Conservation (phyloP, 2,113 vertebrate species). For the Thunnus maccoyii region DNA sequence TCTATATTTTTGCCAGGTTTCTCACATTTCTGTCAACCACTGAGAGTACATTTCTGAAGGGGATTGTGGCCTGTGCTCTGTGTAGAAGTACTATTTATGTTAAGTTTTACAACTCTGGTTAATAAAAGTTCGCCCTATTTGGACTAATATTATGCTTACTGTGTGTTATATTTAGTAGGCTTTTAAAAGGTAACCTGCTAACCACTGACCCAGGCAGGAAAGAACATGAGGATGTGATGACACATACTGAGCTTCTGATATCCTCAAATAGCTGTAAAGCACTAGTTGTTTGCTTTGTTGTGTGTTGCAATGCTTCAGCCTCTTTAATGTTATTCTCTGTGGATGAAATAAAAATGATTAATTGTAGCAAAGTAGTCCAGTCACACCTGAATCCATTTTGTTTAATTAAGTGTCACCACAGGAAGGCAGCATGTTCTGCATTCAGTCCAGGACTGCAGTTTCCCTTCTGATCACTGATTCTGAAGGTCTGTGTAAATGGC, state of each 20-base stretch:
- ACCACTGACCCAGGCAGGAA: constrained; percentile 18
- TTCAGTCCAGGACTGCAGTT: constrained; percentile 22
- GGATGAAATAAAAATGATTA: neutral
- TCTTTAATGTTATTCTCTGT: neutral
- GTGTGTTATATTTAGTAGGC: constrained; percentile 10
- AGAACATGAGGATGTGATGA: constrained; percentile 68
- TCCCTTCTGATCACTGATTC: constrained; percentile 12
- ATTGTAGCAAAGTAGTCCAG: neutral
- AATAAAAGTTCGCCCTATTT: constrained; percentile 1
- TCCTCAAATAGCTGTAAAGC: neutral
- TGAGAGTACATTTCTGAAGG: neutral
- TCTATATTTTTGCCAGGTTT: constrained; percentile 13
- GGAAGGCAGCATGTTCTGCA: constrained; percentile 27
- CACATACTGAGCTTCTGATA: constrained; percentile 10
- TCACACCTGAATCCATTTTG: constrained; percentile 13
- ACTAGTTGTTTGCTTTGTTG: neutral
- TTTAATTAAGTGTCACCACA: constrained; percentile 8
- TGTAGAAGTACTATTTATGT: neutral
- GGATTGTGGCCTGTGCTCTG: constrained; percentile 1
- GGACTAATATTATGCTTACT: constrained; percentile 1
- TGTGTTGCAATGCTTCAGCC: neutral
- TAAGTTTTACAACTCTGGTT: constrained; percentile 35
- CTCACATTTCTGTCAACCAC: constrained; percentile 38
- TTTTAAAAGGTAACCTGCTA: constrained; percentile 17
- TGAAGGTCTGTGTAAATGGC: neutral